These are phyloP conservation scores for Neofelis nebulosa DNA, from an alignment of 2,113 vertebrate species.

Conservation along the genomic window DNA sequence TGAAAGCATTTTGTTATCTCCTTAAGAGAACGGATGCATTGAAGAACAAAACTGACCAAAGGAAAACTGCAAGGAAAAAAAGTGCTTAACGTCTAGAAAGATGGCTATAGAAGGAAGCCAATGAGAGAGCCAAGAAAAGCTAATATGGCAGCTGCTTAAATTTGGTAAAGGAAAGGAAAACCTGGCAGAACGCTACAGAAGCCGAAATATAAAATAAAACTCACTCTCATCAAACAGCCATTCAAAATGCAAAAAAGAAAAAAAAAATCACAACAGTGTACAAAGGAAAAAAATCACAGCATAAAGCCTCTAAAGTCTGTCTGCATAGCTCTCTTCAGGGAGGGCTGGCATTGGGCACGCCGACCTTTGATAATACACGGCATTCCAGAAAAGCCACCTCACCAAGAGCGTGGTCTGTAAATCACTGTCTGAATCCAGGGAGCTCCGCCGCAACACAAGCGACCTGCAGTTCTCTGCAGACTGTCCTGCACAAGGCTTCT, in stretches of 20 bases:
- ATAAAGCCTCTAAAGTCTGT: background rate
- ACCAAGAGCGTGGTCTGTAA: background rate
- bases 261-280: background rate
- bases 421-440: constrained; percentile 11
- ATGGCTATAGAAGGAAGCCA: background rate
- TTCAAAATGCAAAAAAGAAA: background rate
- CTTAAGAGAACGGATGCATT: constrained; percentile 34
- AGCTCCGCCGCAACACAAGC: constrained; percentile 8
- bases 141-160: background rate
- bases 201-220: constrained; percentile 20
- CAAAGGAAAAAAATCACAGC: background rate
- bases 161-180: constrained; percentile 22
- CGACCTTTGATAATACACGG: background rate
- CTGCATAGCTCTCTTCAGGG: background rate
- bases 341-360: background rate
- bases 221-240: background rate
- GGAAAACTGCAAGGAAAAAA: background rate
- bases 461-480: background rate
- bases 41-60: constrained; percentile 42
- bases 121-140: constrained; percentile 17
- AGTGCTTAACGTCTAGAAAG: constrained; percentile 21
- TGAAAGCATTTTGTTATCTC: constrained; percentile 17
- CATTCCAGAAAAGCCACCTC: constrained; percentile 14
- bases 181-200: background rate
- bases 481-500: background rate